Conservation (phyloP, 2,888 invertebrate genomes). For the Chrysomela aeneicollis region DNA sequence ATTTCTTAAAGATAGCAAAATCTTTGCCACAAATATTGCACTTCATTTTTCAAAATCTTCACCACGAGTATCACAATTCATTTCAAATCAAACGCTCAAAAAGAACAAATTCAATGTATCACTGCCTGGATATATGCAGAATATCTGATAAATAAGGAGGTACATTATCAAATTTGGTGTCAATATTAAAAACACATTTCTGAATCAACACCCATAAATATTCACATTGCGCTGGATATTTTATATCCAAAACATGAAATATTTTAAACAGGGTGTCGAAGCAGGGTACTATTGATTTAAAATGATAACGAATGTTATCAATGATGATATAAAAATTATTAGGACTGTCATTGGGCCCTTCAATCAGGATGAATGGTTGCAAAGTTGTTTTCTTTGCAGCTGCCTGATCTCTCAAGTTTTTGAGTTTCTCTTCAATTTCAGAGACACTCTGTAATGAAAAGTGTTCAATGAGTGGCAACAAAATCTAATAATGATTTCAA, state of each 20-base stretch:
- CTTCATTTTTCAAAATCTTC: slow-evolving; percentile 9
- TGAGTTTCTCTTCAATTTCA: slow-evolving; percentile 14
- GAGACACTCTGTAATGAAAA: slow-evolving; percentile 14
- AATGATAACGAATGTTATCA: slow-evolving; percentile 16
- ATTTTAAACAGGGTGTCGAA: slow-evolving; percentile 18
- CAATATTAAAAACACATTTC: slow-evolving; percentile 18
- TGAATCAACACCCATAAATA: slow-evolving; percentile 19
- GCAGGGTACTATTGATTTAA: slow-evolving; percentile 8
- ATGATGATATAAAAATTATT: no score
- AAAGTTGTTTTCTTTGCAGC: slow-evolving; percentile 16
- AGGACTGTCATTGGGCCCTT: no score
- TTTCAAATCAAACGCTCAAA: background rate
- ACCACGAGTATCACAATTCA: slow-evolving; percentile 10
- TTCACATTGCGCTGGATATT: slow-evolving; percentile 20
- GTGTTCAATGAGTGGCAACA: slow-evolving; percentile 12
- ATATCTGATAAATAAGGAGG: slow-evolving; percentile 19
- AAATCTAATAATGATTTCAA: background rate
- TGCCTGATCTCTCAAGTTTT: slow-evolving; percentile 9
- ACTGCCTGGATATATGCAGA: slow-evolving; percentile 6
- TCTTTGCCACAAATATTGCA: slow-evolving; percentile 15
- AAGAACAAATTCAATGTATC: slow-evolving; percentile 2
- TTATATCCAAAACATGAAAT: slow-evolving; percentile 14
- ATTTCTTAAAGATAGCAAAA: slow-evolving; percentile 14
- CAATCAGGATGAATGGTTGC: slow-evolving; percentile 21
- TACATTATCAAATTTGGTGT: slow-evolving; percentile 18